Evolutionary conservation across 1,140 invertebrate genomes (phyloP).

Genomic region (Drosophila orena): DNA sequence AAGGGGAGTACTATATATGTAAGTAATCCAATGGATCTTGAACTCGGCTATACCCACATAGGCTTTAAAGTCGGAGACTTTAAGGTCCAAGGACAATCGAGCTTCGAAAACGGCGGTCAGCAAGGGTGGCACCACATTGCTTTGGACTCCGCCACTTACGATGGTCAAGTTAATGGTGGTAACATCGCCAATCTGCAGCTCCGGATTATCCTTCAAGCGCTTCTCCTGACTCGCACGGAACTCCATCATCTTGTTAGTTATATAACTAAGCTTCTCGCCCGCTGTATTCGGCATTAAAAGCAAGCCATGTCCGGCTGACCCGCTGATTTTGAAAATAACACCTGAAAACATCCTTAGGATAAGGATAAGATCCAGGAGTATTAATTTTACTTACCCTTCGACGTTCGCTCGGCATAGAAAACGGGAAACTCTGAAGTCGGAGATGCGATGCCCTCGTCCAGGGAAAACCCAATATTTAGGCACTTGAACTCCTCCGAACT

Average conservation of each 20-base stretch:
- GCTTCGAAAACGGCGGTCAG: slow-evolving; percentile 92
- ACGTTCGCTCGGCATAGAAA: slow-evolving; percentile 91
- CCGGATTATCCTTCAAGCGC: slow-evolving; percentile 87
- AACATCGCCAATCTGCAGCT: slow-evolving; percentile 91
- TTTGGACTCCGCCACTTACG: slow-evolving; percentile 94
- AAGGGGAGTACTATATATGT: slow-evolving; percentile 65
- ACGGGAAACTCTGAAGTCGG: slow-evolving; percentile 88
- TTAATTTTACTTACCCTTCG: slow-evolving; percentile 87
- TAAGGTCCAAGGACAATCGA: slow-evolving; percentile 89
- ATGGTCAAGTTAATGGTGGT: slow-evolving; percentile 95
- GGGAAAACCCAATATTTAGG: slow-evolving; percentile 94
- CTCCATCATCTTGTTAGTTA: slow-evolving; percentile 92
- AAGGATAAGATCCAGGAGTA: too few species aligned
- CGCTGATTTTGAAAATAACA: slow-evolving; percentile 85
- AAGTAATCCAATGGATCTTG: background rate
- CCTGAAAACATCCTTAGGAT: slow-evolving; percentile 85
- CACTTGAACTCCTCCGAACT: slow-evolving; percentile 90
- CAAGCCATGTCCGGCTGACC: slow-evolving; percentile 95
- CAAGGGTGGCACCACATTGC: slow-evolving; percentile 95
- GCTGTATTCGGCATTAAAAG: slow-evolving; percentile 92
- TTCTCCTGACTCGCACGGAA: slow-evolving; percentile 89
- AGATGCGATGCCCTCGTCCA: slow-evolving; percentile 94
- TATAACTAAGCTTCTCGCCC: slow-evolving; percentile 91
- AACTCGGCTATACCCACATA: background rate
- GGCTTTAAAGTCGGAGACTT: slow-evolving; percentile 87